phyloP scores from a whole-genome alignment of 1,140 invertebrate species.

The Plodia interpunctella region DNA sequence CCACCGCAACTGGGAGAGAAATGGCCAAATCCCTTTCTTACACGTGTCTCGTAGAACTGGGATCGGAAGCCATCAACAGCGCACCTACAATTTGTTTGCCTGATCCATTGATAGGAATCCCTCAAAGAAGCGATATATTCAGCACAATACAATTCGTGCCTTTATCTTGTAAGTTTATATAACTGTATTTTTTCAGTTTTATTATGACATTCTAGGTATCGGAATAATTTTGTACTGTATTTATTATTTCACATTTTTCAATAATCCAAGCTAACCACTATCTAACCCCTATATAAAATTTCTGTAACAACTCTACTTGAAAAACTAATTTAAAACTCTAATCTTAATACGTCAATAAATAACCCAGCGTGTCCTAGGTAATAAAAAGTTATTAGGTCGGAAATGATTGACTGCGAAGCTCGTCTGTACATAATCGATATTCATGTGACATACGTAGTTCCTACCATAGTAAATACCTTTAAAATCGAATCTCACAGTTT shows the following conservation, averaged over 20 bases:
- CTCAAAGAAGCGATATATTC: not conserved
- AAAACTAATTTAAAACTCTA: too few relatives aligned
- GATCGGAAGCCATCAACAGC: slow-evolving; percentile 4
- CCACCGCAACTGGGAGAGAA: not conserved
- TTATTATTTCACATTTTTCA: too few relatives aligned
- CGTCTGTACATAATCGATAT: not conserved
- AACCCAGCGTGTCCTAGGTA: not conserved
- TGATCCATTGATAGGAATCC: not conserved
- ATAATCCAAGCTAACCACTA: too few relatives aligned
- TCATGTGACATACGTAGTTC: not conserved
- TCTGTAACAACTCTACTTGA: too few relatives aligned
- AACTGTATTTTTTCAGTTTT: too few relatives aligned
- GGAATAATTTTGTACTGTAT: too few relatives aligned
- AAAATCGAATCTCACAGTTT: not conserved
- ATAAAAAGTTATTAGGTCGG: slow-evolving; percentile 7
- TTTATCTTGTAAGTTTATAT: not conserved
- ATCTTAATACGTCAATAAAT: too few relatives aligned
- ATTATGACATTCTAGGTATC: too few relatives aligned
- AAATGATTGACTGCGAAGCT: slow-evolving; percentile 6
- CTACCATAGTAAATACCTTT: not conserved
- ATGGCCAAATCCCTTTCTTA: not conserved
- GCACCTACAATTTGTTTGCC: slow-evolving; percentile 7
- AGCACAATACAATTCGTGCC: not conserved
- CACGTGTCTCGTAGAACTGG: slow-evolving; percentile 8
- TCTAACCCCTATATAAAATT: too few relatives aligned